phyloP scores from a whole-genome alignment of 2,888 invertebrate genomes.

The Muschampia plurimacula region DNA sequence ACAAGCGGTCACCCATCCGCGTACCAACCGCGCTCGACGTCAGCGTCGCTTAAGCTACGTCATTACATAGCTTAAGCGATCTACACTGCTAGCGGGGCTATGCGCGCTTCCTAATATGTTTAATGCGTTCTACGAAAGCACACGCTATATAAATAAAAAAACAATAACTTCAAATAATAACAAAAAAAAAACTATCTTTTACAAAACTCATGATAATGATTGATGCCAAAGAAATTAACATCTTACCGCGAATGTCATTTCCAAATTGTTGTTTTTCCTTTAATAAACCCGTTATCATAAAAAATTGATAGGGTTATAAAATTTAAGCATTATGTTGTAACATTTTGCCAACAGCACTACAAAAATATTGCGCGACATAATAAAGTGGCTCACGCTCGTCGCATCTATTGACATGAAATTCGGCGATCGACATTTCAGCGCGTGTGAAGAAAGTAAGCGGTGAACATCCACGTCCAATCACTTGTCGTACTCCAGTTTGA shows the following conservation, averaged over 20 bases:
- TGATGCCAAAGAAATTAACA: not conserved
- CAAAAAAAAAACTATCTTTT: not conserved
- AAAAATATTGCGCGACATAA: constrained; percentile 41
- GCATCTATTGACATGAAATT: constrained; percentile 71
- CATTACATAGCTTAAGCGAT: too few relatives aligned
- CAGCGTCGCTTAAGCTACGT: too few relatives aligned
- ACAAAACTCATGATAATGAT: not conserved
- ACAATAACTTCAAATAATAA: too few relatives aligned
- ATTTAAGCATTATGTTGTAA: constrained; percentile 44
- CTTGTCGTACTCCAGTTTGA: not conserved
- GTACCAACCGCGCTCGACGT: too few relatives aligned
- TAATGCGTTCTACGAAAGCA: too few relatives aligned
- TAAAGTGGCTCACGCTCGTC: constrained; percentile 58
- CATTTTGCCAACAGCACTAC: constrained; percentile 40
- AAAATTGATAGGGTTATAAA: constrained; percentile 33
- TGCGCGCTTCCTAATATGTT: too few relatives aligned
- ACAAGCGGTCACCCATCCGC: too few relatives aligned
- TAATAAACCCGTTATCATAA: constrained; percentile 23
- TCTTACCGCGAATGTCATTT: not conserved
- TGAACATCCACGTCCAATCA: not conserved
- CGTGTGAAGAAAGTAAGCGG: constrained; percentile 65
- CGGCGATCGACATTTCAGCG: constrained; percentile 63
- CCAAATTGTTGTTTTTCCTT: not conserved
- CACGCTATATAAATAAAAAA: too few relatives aligned
- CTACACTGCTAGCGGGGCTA: too few relatives aligned